Evolutionary conservation across 2,888 invertebrate genomes (phyloP), one percentile per base, ranked within the genome.

Genomic region (Latheticus oryzae): DNA sequence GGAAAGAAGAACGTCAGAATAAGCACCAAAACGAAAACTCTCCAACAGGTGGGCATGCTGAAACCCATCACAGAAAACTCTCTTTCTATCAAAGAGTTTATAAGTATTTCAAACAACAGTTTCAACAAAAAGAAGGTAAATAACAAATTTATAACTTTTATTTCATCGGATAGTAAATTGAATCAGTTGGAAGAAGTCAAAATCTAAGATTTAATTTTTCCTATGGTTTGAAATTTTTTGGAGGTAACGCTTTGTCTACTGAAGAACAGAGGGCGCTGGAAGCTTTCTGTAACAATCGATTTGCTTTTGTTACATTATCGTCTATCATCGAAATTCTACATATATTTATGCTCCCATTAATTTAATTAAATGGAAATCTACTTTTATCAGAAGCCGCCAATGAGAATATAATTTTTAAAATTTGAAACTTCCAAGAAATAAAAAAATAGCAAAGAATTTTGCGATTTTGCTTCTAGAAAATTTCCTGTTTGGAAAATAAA

Each of bases 101-200:
- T 8, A 58, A 43, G 26, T 64, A 60, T 37, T 19, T 64, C 11
- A 60, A 53, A 24, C 51, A 56, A 11, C 64, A 59, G 17, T 64
- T 64, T 19, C 35, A 62, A 1, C 43, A 55, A 23, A 58, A 62
- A 33, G 16, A 58, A 47, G 55, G 64, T 64, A 28, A 58, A 55
- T 48, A 2, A 11, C 37, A 37, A 16, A 23, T 30, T 30, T 30
- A 30, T 30, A 4, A 30, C 2, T 30, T 3, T 17, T n/a, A 17
- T 37, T 17, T 17, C 21, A 19, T 5, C n/a, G n/a, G n/a, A 11
- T 12, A 11, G 28, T 28, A 11, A 28, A 28, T 2, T 3, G 8
- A 28, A 8, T 26, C 1, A 8, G n/a, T n/a, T n/a, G n/a, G n/a
- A n/a, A n/a, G n/a, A n/a, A n/a, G n/a, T n/a, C n/a, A n/a, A n/a